These are phyloP conservation scores for Ctenosaura bakeri DNA, from an alignment of 2,797 vertebrate species.

Conservation along the genomic window DNA sequence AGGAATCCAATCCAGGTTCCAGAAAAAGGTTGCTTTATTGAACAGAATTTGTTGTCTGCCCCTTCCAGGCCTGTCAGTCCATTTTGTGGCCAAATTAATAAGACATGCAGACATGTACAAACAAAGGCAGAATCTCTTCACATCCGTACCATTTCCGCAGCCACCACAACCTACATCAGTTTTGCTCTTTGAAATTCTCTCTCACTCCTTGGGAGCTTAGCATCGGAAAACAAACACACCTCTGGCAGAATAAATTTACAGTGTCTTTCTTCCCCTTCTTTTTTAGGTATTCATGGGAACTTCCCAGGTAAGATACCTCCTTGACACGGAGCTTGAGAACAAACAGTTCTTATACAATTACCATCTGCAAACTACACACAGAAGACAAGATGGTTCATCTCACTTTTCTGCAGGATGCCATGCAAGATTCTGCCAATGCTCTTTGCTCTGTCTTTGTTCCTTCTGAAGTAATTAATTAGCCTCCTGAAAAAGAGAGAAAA, in stretches of 20 bases:
- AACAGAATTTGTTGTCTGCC: not conserved
- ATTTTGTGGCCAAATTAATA: not conserved
- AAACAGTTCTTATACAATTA: slow-evolving; percentile 46
- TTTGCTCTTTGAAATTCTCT: not conserved
- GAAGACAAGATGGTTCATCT: slow-evolving; percentile 7
- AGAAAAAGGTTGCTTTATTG: not conserved
- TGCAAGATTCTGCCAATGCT: slow-evolving; percentile 34
- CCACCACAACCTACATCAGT: not conserved
- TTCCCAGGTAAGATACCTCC: slow-evolving; percentile 20
- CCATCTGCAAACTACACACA: slow-evolving; percentile 7
- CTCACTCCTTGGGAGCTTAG: slow-evolving; percentile 22
- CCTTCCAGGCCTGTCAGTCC: not conserved
- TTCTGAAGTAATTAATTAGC: slow-evolving; percentile 67
- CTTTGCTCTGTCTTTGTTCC: slow-evolving; percentile 65
- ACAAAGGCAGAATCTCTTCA: slow-evolving; percentile 5
- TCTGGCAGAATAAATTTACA: slow-evolving; percentile 39
- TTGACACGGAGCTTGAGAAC: slow-evolving; percentile 35
- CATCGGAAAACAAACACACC: not conserved
- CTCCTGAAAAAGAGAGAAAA: slow-evolving; percentile 23
- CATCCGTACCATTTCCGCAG: slow-evolving; percentile 4
- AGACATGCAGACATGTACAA: not conserved
- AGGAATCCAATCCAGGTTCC: not conserved
- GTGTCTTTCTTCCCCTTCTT: slow-evolving; percentile 17
- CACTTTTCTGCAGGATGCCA: slow-evolving; percentile 19
- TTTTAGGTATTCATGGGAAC: slow-evolving; percentile 43